Conservation (phyloP, 2,888 invertebrate species). For the Hypomecis atomaria region DNA sequence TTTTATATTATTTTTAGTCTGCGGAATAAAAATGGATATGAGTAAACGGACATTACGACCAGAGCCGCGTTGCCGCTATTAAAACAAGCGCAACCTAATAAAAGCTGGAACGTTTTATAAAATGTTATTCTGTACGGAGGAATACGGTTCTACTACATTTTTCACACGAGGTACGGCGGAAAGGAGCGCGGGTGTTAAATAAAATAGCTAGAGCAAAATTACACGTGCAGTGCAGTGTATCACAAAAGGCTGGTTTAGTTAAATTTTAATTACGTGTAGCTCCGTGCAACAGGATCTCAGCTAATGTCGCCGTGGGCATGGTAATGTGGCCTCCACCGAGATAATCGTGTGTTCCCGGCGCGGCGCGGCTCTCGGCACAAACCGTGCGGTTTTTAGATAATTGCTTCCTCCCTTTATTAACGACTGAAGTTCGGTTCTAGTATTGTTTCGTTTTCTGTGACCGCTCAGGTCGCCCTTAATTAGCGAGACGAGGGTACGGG, state of each 20-base stretch:
- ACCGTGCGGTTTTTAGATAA: conserved; percentile 40
- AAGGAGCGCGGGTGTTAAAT: too few relatives aligned
- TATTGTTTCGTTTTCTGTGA: conserved; percentile 9
- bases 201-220: too few relatives aligned
- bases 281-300: conserved; percentile 3
- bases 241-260: conserved; percentile 33
- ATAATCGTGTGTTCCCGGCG: conserved; percentile 7
- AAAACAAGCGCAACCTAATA: conserved; percentile 11
- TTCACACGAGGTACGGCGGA: conserved; percentile 31
- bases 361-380: conserved; percentile 2
- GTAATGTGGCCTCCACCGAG: neutral
- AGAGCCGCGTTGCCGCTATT: conserved; percentile 10
- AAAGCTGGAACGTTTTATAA: neutral
- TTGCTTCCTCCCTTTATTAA: conserved; percentile 32
- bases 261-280: conserved; percentile 24
- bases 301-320: conserved; percentile 9
- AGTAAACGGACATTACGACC: conserved; percentile 7
- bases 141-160: conserved; percentile 12
- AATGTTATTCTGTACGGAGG: neutral
- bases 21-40: conserved; percentile 18
- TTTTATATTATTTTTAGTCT: conserved; percentile 11
- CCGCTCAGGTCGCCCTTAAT: conserved; percentile 17
- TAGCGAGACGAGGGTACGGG: conserved; percentile 16
- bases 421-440: conserved; percentile 24
- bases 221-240: too few relatives aligned